Evolutionary conservation across 2,113 vertebrate species (phyloP).

Genomic region (Sapajus apella): DNA sequence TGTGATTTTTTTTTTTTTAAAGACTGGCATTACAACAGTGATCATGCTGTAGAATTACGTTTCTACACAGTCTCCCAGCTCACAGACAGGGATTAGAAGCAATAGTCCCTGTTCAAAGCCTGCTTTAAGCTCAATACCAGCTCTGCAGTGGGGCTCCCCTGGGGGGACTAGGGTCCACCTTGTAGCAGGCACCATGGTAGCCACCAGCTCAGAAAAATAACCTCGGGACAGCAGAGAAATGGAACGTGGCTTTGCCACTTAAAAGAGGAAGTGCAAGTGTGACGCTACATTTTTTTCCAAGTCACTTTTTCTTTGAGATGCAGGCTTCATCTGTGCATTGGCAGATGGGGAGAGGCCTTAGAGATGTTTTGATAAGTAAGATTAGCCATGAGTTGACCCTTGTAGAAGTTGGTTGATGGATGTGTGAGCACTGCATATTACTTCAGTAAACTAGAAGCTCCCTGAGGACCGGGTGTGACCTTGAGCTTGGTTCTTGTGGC

Average conservation of each 20-base stretch:
- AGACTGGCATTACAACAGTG: background rate
- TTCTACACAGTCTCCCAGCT: too few species aligned
- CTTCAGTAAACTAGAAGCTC: background rate
- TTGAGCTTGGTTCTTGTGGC: background rate
- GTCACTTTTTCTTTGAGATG: accelerated
- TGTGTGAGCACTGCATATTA: accelerated
- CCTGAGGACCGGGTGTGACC: background rate
- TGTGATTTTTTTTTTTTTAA: background rate
- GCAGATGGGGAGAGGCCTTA: background rate
- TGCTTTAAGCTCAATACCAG: background rate
- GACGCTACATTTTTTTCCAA: accelerated
- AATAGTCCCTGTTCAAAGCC: accelerated
- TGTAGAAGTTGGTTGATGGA: background rate
- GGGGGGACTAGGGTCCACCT: accelerated
- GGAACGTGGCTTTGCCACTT: background rate
- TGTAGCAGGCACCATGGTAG: accelerated
- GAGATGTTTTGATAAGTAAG: too few species aligned
- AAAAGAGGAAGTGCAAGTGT: background rate
- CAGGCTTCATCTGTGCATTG: too few species aligned
- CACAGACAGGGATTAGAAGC: too few species aligned
- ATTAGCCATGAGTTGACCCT: accelerated
- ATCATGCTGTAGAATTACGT: background rate
- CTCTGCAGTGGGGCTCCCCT: too few species aligned
- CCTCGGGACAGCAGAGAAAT: background rate
- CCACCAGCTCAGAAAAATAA: background rate